Percentiles rank a stretch among this genome's conserved stretches.
phyloP scores from a whole-genome alignment of 1,140 invertebrate genomes.

The Mylabris phalerata region DNA sequence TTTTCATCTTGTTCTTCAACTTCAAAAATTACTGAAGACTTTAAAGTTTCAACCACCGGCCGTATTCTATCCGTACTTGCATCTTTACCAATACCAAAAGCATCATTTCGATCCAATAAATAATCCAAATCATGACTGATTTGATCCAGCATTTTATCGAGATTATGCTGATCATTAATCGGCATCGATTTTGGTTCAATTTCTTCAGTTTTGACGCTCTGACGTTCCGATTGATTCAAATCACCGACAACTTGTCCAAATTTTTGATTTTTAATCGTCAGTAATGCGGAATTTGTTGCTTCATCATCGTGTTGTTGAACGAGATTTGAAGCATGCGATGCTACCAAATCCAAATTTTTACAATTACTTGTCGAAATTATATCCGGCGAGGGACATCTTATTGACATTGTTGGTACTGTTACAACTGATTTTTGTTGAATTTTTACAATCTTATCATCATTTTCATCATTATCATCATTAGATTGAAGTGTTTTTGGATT shows the following conservation, averaged over 20 bases:
- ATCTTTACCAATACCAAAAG: too few relatives aligned
- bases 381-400: constrained; percentile 29
- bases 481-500: neutral
- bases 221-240: too few relatives aligned
- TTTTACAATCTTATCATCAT: too few relatives aligned
- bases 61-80: too few relatives aligned
- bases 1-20: too few relatives aligned
- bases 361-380: constrained; percentile 33
- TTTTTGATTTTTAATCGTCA: too few relatives aligned
- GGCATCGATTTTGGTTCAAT: neutral
- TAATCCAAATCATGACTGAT: constrained; percentile 39
- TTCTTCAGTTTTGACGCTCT: neutral
- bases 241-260: too few relatives aligned
- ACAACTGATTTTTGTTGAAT: too few relatives aligned
- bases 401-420: too few relatives aligned
- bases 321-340: constrained; percentile 27
- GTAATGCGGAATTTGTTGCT: constrained; percentile 8
- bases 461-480: too few relatives aligned
- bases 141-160: constrained; percentile 37
- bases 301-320: constrained; percentile 20
- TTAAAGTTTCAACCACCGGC: too few relatives aligned
- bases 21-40: too few relatives aligned
- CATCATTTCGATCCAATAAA: constrained; percentile 32
- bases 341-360: constrained; percentile 35
- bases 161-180: constrained; percentile 19